Evolutionary conservation across 2,113 vertebrate species (phyloP), one percentile per base, ranked within the genome.

Genomic region (Hippolais icterina): DNA sequence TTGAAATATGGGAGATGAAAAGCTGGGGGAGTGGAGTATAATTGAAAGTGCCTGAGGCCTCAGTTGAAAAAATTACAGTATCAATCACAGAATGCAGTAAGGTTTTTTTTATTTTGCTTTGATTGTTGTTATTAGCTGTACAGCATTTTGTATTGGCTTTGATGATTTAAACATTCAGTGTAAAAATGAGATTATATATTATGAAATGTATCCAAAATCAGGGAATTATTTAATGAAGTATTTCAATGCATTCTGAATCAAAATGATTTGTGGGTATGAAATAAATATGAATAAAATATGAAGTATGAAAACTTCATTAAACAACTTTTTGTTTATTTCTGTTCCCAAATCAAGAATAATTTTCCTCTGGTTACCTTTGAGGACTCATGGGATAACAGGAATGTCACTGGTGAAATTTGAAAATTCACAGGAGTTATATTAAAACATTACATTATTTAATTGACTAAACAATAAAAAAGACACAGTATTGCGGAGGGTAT

Each of bases 291-390:
- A 89, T 94, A 80, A 91, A 83, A 28, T 49, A 63, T 31, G 33
- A 95, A 50, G n/a, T 83, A 42, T 41, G 35, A 89, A 97, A 94
- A 84, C 68, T 60, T 87, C 6, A 89, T 74, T 92, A 52, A 92
- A 71, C 14, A 56, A 8, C 11, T 52, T 4, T 29, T 90, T 68
- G 44, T 78, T 65, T 74, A 44, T 79, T 74, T 41, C 44, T 75
- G 8, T 70, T 93, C 56, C 70, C 44, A 93, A 72, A 80, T 91
- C 81, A 85, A 84, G 31, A 66, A 68, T 83, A 61, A 80, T 82
- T 96, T 97, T 70, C 65, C 46, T 97, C 17, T 93, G 14, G 15
- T 89, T 96, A 90, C 61, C 29, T 91, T 87, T 85, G 70, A 84
- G 54, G 42, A 69, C 57, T 82, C 70, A 22, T 39, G 66, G 57